Percentiles rank a stretch among this genome's conserved stretches.
Conservation (phyloP, 2,797 vertebrate genomes). For the Cynopterus sphinx region DNA sequence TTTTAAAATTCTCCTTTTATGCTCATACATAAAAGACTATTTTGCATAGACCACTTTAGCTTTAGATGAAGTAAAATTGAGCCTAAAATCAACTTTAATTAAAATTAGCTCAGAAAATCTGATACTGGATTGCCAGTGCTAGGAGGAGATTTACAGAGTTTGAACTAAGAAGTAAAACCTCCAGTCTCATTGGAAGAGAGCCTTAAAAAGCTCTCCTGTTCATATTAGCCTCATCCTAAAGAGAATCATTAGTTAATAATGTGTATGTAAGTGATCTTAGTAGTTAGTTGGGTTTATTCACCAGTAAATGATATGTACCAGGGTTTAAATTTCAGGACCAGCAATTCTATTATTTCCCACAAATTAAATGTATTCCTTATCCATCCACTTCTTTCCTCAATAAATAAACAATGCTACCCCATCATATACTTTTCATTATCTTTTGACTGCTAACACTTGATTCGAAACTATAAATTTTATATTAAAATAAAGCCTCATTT, state of each 20-base stretch:
- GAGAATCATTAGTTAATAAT: conserved; percentile 88
- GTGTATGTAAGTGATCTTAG: conserved; percentile 90
- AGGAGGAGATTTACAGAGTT: conserved; percentile 87
- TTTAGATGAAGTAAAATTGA: conserved; percentile 77
- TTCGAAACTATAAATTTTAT: conserved; percentile 72
- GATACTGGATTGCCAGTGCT: conserved; percentile 88
- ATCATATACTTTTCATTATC: conserved; percentile 78
- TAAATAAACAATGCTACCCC: conserved; percentile 80
- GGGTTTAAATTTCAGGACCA: conserved; percentile 81
- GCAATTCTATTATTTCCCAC: conserved; percentile 83
- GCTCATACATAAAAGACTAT: conserved; percentile 20
- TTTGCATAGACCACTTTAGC: conserved; percentile 74
- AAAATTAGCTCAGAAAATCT: conserved; percentile 84
- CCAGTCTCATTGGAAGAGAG: conserved; percentile 84
- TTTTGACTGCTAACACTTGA: conserved; percentile 68
- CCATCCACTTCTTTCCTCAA: conserved; percentile 3
- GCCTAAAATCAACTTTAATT: conserved; percentile 84
- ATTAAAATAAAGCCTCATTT: conserved; percentile 64
- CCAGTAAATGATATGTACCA: conserved; percentile 85
- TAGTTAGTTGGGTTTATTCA: conserved; percentile 91
- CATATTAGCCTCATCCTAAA: conserved; percentile 87
- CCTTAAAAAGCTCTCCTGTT: conserved; percentile 86
- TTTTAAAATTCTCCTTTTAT: background rate
- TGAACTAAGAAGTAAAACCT: conserved; percentile 87
- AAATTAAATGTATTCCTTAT: conserved; percentile 80